Conservation (phyloP, 2,797 vertebrate genomes). For the Paguma larvata region DNA sequence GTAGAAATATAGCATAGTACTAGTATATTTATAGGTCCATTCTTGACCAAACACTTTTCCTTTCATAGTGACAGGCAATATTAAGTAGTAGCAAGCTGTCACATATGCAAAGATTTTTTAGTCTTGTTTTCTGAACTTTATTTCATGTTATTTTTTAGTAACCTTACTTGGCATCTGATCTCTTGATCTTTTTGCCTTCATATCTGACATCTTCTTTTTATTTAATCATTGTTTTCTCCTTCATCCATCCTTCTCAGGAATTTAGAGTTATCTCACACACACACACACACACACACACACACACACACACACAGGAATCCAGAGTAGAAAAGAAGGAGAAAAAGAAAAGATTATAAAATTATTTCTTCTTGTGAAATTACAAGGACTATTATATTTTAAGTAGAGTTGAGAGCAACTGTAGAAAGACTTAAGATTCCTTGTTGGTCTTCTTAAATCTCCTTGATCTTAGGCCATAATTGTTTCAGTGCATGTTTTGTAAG, state of each 20-base stretch:
- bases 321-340: constrained; percentile 9
- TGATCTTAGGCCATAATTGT: constrained; percentile 57
- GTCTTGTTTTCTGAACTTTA: constrained; percentile 46
- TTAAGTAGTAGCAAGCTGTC: neutral
- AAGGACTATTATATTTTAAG: constrained; percentile 22
- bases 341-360: constrained; percentile 40
- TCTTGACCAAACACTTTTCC: neutral
- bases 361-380: constrained; percentile 46
- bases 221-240: constrained; percentile 46
- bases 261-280: neutral
- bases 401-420: neutral
- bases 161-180: neutral
- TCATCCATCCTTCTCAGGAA: neutral
- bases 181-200: constrained; percentile 9
- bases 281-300: too few relatives aligned
- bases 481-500: constrained; percentile 31
- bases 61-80: neutral
- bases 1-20: neutral
- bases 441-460: neutral
- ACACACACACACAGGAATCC: neutral
- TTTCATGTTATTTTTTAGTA: constrained; percentile 47
- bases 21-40: neutral
- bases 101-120: neutral
- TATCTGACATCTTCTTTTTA: constrained; percentile 24
- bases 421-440: constrained; percentile 19